These are phyloP conservation scores for Tragelaphus strepsiceros DNA, from an alignment of 2,113 vertebrate species.

Conservation along the genomic window DNA sequence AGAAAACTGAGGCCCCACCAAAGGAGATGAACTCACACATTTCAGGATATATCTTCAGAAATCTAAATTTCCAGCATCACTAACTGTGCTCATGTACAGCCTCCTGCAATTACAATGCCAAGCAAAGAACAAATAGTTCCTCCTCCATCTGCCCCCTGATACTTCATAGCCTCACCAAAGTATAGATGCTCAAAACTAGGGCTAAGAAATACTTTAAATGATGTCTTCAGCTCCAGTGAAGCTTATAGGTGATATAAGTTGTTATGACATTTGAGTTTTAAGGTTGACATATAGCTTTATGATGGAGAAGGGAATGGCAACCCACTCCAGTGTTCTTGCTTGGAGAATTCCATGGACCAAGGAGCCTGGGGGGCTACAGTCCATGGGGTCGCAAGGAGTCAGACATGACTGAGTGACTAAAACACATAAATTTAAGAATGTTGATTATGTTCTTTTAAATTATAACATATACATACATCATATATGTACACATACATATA, in stretches of 20 bases:
- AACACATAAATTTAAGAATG: background rate
- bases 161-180: background rate
- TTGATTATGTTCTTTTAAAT: background rate
- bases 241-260: background rate
- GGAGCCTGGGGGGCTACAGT: background rate
- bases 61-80: background rate
- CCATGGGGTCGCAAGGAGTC: background rate
- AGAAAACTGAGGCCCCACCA: background rate
- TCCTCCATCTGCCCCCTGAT: background rate
- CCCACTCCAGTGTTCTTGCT: background rate
- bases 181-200: background rate
- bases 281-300: background rate
- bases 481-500: background rate
- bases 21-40: background rate
- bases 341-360: background rate
- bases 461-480: background rate
- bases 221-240: background rate
- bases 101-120: background rate
- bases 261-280: background rate
- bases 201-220: background rate
- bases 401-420: background rate
- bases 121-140: background rate
- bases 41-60: background rate
- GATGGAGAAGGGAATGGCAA: background rate
- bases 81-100: too few species aligned